Evolutionary conservation across 2,797 vertebrate genomes (phyloP).

Genomic region (Artibeus jamaicensis): DNA sequence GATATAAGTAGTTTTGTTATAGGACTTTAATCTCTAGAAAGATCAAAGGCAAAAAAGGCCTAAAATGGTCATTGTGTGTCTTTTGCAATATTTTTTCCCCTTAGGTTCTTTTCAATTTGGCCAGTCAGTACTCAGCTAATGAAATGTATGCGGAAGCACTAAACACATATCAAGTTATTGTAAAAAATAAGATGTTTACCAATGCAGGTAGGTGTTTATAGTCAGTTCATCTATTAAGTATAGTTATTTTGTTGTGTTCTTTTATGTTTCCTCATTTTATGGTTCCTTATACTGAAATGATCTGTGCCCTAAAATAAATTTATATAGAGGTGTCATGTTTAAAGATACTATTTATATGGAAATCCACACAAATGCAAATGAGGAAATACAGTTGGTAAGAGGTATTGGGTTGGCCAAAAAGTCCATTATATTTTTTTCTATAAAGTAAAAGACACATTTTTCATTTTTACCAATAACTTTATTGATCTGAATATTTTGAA

Average conservation of each 20-base stretch:
- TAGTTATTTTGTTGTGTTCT: conserved; percentile 17
- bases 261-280: neutral
- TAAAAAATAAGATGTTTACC: conserved; percentile 98
- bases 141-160: conserved; percentile 97
- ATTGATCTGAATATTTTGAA: neutral
- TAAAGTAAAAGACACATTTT: neutral
- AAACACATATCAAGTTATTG: conserved; percentile 96
- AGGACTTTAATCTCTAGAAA: conserved; percentile 3
- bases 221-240: neutral
- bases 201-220: conserved; percentile 89
- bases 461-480: neutral
- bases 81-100: conserved; percentile 57
- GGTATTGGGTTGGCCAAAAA: neutral
- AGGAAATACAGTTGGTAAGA: neutral
- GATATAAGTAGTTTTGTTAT: conserved; percentile 24
- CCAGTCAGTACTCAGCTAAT: conserved; percentile 95
- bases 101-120: conserved; percentile 96
- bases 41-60: neutral
- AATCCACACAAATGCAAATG: conserved; percentile 1
- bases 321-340: neutral
- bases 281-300: conserved; percentile 15
- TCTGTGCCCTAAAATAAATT: neutral
- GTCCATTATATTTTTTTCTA: neutral
- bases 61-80: neutral
- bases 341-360: conserved; percentile 17